Conservation (phyloP, 2,113 vertebrate genomes). For the Sinocyclocheilus anophthalmus region DNA sequence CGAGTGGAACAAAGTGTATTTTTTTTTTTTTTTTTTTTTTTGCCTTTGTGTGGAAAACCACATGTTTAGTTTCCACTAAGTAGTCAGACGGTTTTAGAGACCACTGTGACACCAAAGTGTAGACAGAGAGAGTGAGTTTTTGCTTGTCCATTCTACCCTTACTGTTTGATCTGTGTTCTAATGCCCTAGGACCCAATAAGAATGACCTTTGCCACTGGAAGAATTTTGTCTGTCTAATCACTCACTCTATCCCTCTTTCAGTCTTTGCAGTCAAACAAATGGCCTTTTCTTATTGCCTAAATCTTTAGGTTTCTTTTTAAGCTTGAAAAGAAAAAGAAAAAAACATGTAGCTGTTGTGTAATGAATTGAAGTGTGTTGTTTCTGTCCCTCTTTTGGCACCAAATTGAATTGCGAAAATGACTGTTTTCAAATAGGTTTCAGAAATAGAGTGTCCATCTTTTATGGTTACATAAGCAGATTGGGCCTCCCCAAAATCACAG, state of each 20-base stretch:
- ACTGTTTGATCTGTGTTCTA: constrained; percentile 3
- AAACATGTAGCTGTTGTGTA: too few species aligned
- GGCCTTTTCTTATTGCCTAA: background rate
- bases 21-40: background rate
- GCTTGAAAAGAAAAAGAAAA: too few species aligned
- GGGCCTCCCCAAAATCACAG: background rate
- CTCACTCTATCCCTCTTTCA: background rate
- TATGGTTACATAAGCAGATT: background rate
- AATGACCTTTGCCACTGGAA: constrained; percentile 13
- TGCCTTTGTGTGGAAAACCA: background rate
- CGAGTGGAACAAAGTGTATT: background rate
- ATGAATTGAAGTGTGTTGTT: too few species aligned
- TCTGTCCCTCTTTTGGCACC: too few species aligned
- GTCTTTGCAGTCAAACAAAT: background rate
- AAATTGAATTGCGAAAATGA: background rate
- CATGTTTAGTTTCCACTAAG: constrained; percentile 23
- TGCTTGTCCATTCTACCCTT: background rate
- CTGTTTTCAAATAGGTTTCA: background rate
- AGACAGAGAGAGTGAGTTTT: background rate
- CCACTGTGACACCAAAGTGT: background rate
- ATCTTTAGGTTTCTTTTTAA: too few species aligned
- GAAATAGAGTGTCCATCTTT: background rate
- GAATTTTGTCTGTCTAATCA: constrained; percentile 7
- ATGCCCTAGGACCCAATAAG: constrained; percentile 2
- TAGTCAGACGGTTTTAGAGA: background rate